Percentiles rank a stretch among this genome's conserved stretches.
These are phyloP conservation scores for Enteromius treurensis DNA, from an alignment of 2,797 vertebrate species.

Conservation along the genomic window DNA sequence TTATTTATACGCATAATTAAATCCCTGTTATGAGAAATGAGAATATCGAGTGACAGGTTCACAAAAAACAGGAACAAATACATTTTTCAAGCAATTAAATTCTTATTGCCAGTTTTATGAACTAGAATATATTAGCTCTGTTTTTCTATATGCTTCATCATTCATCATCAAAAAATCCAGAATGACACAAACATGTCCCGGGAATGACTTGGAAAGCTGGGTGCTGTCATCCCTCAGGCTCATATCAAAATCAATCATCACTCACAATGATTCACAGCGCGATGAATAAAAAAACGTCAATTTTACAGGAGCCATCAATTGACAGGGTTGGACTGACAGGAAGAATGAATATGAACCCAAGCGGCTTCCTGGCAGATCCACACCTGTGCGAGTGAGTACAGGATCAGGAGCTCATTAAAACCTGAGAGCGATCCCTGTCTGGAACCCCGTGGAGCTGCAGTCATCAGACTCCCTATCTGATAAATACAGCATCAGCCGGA, in stretches of 20 bases:
- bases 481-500: slow-evolving; percentile 71
- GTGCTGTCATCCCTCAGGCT: slow-evolving; percentile 49
- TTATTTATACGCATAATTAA: slow-evolving; percentile 17
- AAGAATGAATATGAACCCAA: slow-evolving; percentile 67
- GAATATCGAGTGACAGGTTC: neutral
- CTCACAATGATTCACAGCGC: slow-evolving; percentile 38
- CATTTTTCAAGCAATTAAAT: slow-evolving; percentile 31
- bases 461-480: slow-evolving; percentile 72
- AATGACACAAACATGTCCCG: slow-evolving; percentile 45
- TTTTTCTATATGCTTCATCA: slow-evolving; percentile 36
- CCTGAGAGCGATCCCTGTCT: slow-evolving; percentile 62
- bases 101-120: slow-evolving; percentile 30
- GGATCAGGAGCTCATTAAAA: slow-evolving; percentile 76
- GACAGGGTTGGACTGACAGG: slow-evolving; percentile 67
- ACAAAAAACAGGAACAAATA: slow-evolving; percentile 24
- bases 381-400: slow-evolving; percentile 73
- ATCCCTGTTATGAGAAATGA: slow-evolving; percentile 23
- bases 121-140: slow-evolving; percentile 30
- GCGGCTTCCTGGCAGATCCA: slow-evolving; percentile 65
- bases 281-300: slow-evolving; percentile 54
- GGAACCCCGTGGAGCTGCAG: slow-evolving; percentile 70
- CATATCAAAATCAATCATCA: slow-evolving; percentile 47
- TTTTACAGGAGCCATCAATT: slow-evolving; percentile 69
- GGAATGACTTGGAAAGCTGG: slow-evolving; percentile 36
- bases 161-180: slow-evolving; percentile 40